These are phyloP conservation scores for Tribolium madens DNA, from an alignment of 1,140 invertebrate species.

Conservation along the genomic window DNA sequence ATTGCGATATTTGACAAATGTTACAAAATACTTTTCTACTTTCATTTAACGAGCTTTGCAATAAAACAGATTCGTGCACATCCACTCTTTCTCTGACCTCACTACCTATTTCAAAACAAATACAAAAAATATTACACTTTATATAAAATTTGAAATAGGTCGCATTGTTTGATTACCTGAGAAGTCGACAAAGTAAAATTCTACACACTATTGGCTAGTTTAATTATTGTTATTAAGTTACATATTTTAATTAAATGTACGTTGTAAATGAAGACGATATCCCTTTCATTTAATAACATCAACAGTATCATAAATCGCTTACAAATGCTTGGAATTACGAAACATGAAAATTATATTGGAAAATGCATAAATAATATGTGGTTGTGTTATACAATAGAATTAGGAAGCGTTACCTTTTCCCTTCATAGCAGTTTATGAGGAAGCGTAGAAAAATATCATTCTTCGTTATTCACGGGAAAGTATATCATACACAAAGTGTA, in stretches of 20 bases:
- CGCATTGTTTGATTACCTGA: no score
- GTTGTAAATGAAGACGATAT: no score
- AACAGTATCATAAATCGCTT: no score
- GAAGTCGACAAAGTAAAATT: background rate
- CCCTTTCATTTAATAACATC: no score
- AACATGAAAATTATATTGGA: no score
- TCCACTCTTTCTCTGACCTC: background rate
- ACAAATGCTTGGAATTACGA: no score
- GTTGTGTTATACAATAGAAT: background rate
- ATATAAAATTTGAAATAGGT: background rate
- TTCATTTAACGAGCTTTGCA: background rate
- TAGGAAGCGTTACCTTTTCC: slow-evolving; percentile 2
- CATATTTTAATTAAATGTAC: no score
- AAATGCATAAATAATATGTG: background rate
- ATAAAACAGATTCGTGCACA: background rate
- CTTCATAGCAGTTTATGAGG: background rate
- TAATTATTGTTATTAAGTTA: background rate
- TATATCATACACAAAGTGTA: slow-evolving; percentile 30
- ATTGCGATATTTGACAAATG: background rate
- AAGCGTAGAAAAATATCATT: slow-evolving; percentile 6
- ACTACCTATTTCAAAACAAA: slow-evolving; percentile 6
- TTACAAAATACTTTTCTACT: background rate
- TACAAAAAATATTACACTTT: background rate
- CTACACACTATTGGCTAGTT: background rate
- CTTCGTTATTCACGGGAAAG: slow-evolving; percentile 27